These are phyloP conservation scores for Himalopsyche anomala DNA, from an alignment of 2,888 invertebrate genomes.

Conservation along the genomic window DNA sequence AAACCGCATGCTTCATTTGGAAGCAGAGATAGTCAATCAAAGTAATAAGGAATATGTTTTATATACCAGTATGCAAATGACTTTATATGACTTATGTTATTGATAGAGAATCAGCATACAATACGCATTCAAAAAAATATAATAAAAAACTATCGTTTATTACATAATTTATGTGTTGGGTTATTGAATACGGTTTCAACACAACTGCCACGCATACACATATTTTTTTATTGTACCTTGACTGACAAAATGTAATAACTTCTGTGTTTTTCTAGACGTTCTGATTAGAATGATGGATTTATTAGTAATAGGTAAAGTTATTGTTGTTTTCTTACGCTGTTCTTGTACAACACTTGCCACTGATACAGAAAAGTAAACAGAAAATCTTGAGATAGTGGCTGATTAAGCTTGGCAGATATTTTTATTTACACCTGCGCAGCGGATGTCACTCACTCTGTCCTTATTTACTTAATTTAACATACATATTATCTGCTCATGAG, in stretches of 20 bases:
- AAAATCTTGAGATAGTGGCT: not conserved
- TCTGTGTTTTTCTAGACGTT: slow-evolving; percentile 48
- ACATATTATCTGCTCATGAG: no score
- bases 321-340: slow-evolving; percentile 21
- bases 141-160: no score
- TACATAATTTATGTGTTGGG: no score
- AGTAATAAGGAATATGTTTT: no score
- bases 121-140: no score
- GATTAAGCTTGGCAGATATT: not conserved
- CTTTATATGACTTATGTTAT: no score
- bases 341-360: slow-evolving; percentile 36
- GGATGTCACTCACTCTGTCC: slow-evolving; percentile 10
- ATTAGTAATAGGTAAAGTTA: not conserved
- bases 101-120: no score
- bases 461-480: not conserved
- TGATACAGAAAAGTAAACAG: slow-evolving; percentile 43
- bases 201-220: no score
- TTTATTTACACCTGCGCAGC: slow-evolving; percentile 10
- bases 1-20: no score
- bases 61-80: no score
- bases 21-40: no score
- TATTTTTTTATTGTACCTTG: not conserved
- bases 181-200: no score
- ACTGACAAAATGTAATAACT: slow-evolving; percentile 50
- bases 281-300: not conserved